Evolutionary conservation across 2,888 invertebrate genomes (phyloP).

Genomic region (Hirtodrosophila alboralis): DNA sequence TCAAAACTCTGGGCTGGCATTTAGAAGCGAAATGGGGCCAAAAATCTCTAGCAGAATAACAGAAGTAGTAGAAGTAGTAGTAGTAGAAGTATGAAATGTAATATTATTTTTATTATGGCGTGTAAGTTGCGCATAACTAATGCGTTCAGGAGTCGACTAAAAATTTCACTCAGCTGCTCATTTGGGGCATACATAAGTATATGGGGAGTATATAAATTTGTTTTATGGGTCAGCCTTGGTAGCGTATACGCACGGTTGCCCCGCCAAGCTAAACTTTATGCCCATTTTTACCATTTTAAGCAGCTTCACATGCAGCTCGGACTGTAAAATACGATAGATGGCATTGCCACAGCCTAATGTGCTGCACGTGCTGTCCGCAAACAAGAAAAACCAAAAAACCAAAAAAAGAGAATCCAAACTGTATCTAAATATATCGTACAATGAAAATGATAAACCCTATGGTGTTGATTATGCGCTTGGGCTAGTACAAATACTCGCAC

Average conservation of each 20-base stretch:
- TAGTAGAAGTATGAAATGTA: conserved; percentile 47
- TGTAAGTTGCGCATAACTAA: conserved; percentile 60
- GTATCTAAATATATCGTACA: conserved; percentile 50
- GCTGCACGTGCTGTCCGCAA: conserved; percentile 63
- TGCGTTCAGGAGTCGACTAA: conserved; percentile 51
- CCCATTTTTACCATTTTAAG: conserved; percentile 4
- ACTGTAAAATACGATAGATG: conserved; percentile 49
- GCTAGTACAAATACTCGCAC: conserved; percentile 47
- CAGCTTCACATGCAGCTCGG: conserved; percentile 36
- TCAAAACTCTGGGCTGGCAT: conserved; percentile 2
- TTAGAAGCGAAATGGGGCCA: conserved; percentile 37
- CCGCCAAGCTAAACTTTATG: conserved; percentile 40
- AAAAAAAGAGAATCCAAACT: conserved; percentile 14
- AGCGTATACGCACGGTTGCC: conserved; percentile 67
- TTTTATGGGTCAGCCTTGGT: conserved; percentile 55
- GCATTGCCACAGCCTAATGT: conserved; percentile 59
- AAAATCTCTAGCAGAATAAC: conserved; percentile 11
- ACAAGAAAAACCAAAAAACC: conserved; percentile 15
- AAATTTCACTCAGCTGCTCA: conserved; percentile 57
- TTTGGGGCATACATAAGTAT: too few relatives aligned
- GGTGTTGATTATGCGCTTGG: conserved; percentile 68
- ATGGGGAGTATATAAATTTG: conserved; percentile 39
- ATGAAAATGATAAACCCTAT: conserved; percentile 66
- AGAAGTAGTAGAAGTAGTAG: too few relatives aligned
- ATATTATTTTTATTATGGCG: conserved; percentile 57